Evolutionary conservation across 2,888 invertebrate genomes (phyloP), one percentile per base, ranked within the genome.

Genomic region (Alcis repandata): DNA sequence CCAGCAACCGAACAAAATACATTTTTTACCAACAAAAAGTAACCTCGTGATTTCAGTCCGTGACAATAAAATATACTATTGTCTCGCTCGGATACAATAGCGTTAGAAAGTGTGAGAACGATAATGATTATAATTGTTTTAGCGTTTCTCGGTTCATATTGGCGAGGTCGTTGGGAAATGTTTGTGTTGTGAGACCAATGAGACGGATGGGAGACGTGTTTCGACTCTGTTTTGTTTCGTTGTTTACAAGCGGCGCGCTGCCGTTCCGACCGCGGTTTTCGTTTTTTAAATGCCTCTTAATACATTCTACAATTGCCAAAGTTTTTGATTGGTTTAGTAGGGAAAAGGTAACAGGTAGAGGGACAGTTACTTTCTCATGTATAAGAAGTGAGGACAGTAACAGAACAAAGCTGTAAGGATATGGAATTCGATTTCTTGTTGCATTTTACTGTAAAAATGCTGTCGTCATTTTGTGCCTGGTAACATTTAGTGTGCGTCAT

Each of bases 21-120:
- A 53, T 64, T 68, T 70, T 70, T 75, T 65, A 70, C 71, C 59
- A 71, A 75, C 69, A 75, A 72, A 74, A 80, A 74, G 60, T 72
- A 76, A 73, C 75, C 74, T 83, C 83, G 82, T 81, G 86, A 83
- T 86, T 82, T 78, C 81, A 78, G 70, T 75, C 73, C 73, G 77
- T 79, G 79, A 84, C 80, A 80, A 81, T 83, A 82, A 83, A 84
- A 83, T 84, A 84, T 85, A 83, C 83, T 79, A 89, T 90, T 90
- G 91, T 89, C 85, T 89, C 84, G 75, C 79, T 86, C 78, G 74
- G 64, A 69, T 79, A 91, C 90, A 92, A 91, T 89, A 78, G 83
- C 79, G 85, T 82, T 92, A 85, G 92, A 92, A 92, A 92, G 92
- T 92, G 91, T 92, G 92, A 86, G 92, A 83, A 71, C 66, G 69